Conservation (phyloP, 2,888 invertebrate species). For the Leptura quadrifasciata region DNA sequence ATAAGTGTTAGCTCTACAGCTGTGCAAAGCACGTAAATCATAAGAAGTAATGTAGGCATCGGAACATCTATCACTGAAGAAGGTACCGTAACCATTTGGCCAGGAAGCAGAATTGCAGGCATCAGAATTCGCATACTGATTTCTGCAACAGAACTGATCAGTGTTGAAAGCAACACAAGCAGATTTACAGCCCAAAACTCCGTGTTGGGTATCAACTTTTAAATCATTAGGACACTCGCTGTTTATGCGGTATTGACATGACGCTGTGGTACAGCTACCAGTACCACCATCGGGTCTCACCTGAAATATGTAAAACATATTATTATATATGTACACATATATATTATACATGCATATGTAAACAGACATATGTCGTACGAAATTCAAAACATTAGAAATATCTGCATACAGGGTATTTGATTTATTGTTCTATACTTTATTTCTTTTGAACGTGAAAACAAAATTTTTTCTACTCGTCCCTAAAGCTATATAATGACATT, state of each 20-base stretch:
- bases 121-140: slow-evolving; percentile 68
- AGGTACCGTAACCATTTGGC: slow-evolving; percentile 66
- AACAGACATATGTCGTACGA: too few species aligned
- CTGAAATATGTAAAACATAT: slow-evolving; percentile 36
- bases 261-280: slow-evolving; percentile 66
- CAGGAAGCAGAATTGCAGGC: slow-evolving; percentile 68
- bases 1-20: slow-evolving; percentile 66
- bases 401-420: too few species aligned
- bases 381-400: too few species aligned
- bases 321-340: too few species aligned
- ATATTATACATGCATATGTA: too few species aligned
- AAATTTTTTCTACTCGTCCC: too few species aligned
- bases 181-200: slow-evolving; percentile 71
- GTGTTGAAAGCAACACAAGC: slow-evolving; percentile 72
- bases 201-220: slow-evolving; percentile 56
- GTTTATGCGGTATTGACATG: slow-evolving; percentile 68
- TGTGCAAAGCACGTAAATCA: slow-evolving; percentile 73
- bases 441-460: too few species aligned
- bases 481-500: too few species aligned
- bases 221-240: slow-evolving; percentile 70
- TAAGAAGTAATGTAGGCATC: slow-evolving; percentile 74
- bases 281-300: slow-evolving; percentile 60
- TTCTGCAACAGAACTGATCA: slow-evolving; percentile 73
- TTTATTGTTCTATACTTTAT: too few species aligned
- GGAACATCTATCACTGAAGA: slow-evolving; percentile 51